Base-by-base conservation (phyloP, 2,888 invertebrate species). In the Helobdella robusta region DNA sequence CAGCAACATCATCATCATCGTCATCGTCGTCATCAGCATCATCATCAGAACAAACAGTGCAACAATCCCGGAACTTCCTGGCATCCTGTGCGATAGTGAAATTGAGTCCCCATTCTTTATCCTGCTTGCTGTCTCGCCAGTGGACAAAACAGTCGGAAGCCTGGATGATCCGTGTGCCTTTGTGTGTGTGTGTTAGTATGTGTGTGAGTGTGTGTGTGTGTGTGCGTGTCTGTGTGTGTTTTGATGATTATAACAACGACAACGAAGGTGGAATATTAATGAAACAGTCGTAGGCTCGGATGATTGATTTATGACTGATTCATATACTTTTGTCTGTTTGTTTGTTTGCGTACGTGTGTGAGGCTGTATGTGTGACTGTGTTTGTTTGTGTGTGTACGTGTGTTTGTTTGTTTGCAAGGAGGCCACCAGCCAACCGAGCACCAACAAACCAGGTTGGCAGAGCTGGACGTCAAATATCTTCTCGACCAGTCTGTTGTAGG, bases 131-230 rank as follows among this genome's bases (percentile, higher is more conserved):
- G 82, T 95, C 95, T 80, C 92, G 91, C 95, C 95, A 95, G 81
- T 95, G 95, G 67, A 95, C 91, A 82, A 97, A 97, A 82, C 95
- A 94, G 84, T 95, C 95, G 46, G 94, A 94, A 50, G 94, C 94
- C 82, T 94, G 94, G 28, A 93, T 93, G 78, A 97, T 90, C 73
- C 93, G 86, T 64, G 94, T 95, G 67, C 93, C 94, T 78, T 25
- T 34, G 50, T 11, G 8, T 4, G 54, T 30, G n/a, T n/a, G n/a
- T n/a, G n/a, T n/a, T n/a, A n/a, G n/a, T n/a, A n/a, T n/a, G n/a
- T n/a, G n/a, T n/a, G n/a, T n/a, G n/a, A n/a, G n/a, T n/a, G n/a
- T n/a, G n/a, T n/a, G n/a, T n/a, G n/a, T n/a, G n/a, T n/a, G n/a
- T n/a, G n/a, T n/a, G n/a, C n/a, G n/a, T n/a, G n/a, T 54, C 30